Base-by-base conservation (phyloP, 2,797 vertebrate species). In the Sebastes kiyomatsui region DNA sequence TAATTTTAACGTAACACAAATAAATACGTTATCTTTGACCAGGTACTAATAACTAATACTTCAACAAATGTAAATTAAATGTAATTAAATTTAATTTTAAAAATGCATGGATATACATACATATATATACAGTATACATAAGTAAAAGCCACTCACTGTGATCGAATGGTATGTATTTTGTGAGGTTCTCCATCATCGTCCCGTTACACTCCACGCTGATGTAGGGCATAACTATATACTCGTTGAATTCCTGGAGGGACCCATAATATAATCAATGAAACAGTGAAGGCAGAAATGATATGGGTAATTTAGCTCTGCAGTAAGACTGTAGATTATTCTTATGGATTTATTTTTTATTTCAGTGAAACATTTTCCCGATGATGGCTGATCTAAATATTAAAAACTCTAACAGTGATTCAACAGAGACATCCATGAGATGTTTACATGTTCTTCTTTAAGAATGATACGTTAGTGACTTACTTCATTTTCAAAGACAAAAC, bases 81-180 rank as follows among this genome's bases (percentile, higher is more conserved):
- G 6, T 6, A 28, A 28, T 28, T 2, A 28, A 35, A 14, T 42
- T 7, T 16, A 3, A 42, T 42, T 42, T 0, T 7, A 42, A 6
- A 16, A 42, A 42, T 16, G 38, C 38, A 42, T 42, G 6, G 0
- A 1, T 42, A 38, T 38, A 35, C 0, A 35, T 33, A 12, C 0
- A 35, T 35, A 35, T 35, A 38, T 13, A 14, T 38, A 38, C 0
- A 14, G 0, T 38, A 46, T 46, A 46, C 0, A 46, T 18, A 59
- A 42, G 16, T 20, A 22, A 54, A 67, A 35, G 33, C 10, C 4
- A 79, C 94, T 86, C 79, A 96, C 95, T 87, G 83, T 95, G 85
- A 0, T 12, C 0, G 0, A 0, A 0, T 1, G 67, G 82, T 0
- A 0, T 0, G 18, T 92, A 95, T 0, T 52, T 0, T 2, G 6